phyloP scores from a whole-genome alignment of 2,113 vertebrate species.

The Anarhynchus alexandrinus region DNA sequence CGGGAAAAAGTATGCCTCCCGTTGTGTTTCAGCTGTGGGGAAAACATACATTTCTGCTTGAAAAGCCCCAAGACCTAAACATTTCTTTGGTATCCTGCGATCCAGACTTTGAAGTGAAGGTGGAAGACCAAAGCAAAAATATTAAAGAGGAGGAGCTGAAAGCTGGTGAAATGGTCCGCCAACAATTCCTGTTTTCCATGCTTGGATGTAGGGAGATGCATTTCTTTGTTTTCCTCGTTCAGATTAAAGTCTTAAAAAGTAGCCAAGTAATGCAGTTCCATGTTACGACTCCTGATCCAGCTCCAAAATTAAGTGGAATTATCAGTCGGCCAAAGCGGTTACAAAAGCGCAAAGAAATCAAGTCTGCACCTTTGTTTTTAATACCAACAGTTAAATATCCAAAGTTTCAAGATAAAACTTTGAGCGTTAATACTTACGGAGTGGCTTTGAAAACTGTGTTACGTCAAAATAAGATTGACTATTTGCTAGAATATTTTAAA shows the following conservation, averaged over 20 bases:
- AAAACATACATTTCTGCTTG: slow-evolving; percentile 82
- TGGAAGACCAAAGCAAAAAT: slow-evolving; percentile 76
- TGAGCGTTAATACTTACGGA: slow-evolving; percentile 83
- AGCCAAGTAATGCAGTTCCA: slow-evolving; percentile 75
- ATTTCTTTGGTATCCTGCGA: slow-evolving; percentile 76
- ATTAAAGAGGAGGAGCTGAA: slow-evolving; percentile 82
- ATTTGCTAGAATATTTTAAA: slow-evolving; percentile 96
- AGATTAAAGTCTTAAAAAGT: slow-evolving; percentile 71
- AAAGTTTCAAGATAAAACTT: slow-evolving; percentile 79
- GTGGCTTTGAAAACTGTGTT: slow-evolving; percentile 89
- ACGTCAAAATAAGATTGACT: slow-evolving; percentile 87
- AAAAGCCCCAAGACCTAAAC: slow-evolving; percentile 79
- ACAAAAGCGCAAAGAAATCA: slow-evolving; percentile 73
- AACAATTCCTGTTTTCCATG: slow-evolving; percentile 77
- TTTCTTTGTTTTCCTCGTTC: slow-evolving; percentile 81
- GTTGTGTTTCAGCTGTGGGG: slow-evolving; percentile 94
- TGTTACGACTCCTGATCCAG: slow-evolving; percentile 80
- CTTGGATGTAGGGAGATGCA: slow-evolving; percentile 71
- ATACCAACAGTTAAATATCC: slow-evolving; percentile 73
- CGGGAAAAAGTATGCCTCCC: slow-evolving; percentile 81
- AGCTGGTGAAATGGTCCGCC: slow-evolving; percentile 77
- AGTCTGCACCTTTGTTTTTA: slow-evolving; percentile 71
- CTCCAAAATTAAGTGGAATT: slow-evolving; percentile 80
- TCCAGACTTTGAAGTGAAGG: slow-evolving; percentile 82
- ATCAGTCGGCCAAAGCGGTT: slow-evolving; percentile 41